Evolutionary conservation across 2,113 vertebrate genomes (phyloP).

Genomic region (Polyodon spathula): DNA sequence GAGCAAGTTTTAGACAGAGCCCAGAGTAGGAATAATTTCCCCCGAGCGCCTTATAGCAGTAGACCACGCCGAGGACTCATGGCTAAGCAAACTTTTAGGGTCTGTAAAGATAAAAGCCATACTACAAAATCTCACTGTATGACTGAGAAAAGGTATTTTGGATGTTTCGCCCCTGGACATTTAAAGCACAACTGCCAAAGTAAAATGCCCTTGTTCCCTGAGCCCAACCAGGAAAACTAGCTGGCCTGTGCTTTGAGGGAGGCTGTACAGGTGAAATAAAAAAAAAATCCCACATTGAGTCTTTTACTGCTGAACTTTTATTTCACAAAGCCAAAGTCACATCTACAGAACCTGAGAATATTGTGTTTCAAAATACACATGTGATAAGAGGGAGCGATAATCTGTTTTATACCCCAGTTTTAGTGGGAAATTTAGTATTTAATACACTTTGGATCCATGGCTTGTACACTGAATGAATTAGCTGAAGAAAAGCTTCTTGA

Average conservation of each 20-base stretch:
- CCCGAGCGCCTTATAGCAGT: no score
- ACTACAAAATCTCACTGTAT: background rate
- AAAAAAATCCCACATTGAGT: slow-evolving; percentile 5
- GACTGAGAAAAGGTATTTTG: background rate
- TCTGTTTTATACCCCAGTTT: no score
- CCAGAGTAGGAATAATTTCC: background rate
- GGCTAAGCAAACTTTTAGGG: background rate
- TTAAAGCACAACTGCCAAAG: background rate
- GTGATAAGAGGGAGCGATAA: background rate
- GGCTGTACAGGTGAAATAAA: slow-evolving; percentile 1
- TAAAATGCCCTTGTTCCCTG: background rate
- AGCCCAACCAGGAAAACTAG: slow-evolving; percentile 17
- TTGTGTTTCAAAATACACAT: slow-evolving; percentile 18
- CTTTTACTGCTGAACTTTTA: slow-evolving; percentile 6
- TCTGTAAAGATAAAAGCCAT: slow-evolving; percentile 2
- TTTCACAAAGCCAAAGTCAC: background rate
- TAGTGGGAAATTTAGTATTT: no score
- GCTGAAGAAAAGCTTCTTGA: no score
- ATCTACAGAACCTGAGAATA: background rate
- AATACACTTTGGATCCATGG: no score
- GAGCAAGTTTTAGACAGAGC: background rate
- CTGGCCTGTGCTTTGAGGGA: slow-evolving; percentile 2
- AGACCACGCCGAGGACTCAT: background rate
- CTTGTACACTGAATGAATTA: no score
- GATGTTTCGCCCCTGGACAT: slow-evolving; percentile 5